Evolutionary conservation across 2,888 invertebrate species (phyloP), one percentile per base, ranked within the genome.

Genomic region (Tupiocoris notatus): DNA sequence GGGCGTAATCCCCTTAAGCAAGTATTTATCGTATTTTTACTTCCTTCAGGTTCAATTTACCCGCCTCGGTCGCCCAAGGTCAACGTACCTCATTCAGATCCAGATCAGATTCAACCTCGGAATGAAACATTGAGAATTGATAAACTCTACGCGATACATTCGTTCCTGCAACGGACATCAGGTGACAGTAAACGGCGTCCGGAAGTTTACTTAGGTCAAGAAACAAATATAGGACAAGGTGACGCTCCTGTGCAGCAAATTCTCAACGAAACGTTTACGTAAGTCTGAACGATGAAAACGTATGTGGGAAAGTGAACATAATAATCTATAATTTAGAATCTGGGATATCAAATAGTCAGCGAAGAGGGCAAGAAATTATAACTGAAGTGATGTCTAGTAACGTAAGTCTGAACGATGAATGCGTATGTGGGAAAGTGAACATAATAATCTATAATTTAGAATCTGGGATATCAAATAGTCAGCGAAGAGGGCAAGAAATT

Each of bases 111-210:
- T 59, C 58, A 70, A 9, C 24, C 70, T 23, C 59, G 39, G 3
- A 12, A 39, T 39, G 39, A 39, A 3, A 3, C 59, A 9, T 20
- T 63, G 7, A 73, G 23, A 62, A 18, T 73, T 21, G 73, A 73
- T 22, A 61, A 62, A 21, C 73, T 73, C 39, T 73, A 73, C 39
- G 73, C 73, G n/a, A 73, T 73, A 18, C 62, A 73, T 63, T 73
- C 62, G 6, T 63, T 62, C 17, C 73, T 73, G 1, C 73, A 73
- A 2, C 22, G 62, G 6, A 24, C 59, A 3, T 17, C 70, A 21
- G n/a, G 17, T 18, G 16, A 24, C 23, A 20, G 17, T 20, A 39
- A n/a, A 25, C n/a, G n/a, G n/a, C n/a, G n/a, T n/a, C n/a, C n/a
- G n/a, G n/a, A n/a, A n/a, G n/a, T n/a, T n/a, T n/a, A n/a, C n/a